A percentile compares a stretch with the other conserved stretches of the same genome.
phyloP scores from a whole-genome alignment of 2,888 invertebrate species.

The Drosophila monieri region DNA sequence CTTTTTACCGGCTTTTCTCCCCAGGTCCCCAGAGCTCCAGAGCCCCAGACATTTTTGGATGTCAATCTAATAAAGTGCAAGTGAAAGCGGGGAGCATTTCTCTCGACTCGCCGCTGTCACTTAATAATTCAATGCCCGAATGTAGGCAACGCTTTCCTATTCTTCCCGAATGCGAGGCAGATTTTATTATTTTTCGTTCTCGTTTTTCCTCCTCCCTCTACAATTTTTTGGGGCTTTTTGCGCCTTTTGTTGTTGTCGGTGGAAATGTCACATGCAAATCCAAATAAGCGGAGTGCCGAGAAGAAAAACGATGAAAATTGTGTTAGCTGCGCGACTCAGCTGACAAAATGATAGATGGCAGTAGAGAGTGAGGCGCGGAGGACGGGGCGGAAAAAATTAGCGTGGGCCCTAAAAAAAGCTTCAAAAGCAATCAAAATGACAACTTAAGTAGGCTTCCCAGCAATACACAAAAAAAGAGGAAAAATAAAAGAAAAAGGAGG shows the following conservation, averaged over 20 bases:
- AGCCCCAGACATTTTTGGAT: slow-evolving; percentile 25
- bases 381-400: slow-evolving; percentile 57
- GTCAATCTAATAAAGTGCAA: slow-evolving; percentile 58
- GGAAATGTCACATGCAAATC: slow-evolving; percentile 62
- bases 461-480: slow-evolving; percentile 20
- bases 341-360: slow-evolving; percentile 68
- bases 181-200: slow-evolving; percentile 36
- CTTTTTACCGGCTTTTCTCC: slow-evolving; percentile 22
- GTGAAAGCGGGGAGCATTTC: slow-evolving; percentile 32
- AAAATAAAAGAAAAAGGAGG: slow-evolving; percentile 13
- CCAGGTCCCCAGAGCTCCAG: not conserved
- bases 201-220: slow-evolving; percentile 17
- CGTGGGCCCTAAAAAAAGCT: slow-evolving; percentile 64
- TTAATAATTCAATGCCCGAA: slow-evolving; percentile 65
- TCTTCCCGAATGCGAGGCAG: slow-evolving; percentile 23
- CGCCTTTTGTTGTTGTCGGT: slow-evolving; percentile 39
- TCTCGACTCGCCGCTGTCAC: slow-evolving; percentile 47
- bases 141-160: slow-evolving; percentile 27
- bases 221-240: slow-evolving; percentile 13
- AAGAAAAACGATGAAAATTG: slow-evolving; percentile 61
- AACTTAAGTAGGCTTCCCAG: slow-evolving; percentile 76
- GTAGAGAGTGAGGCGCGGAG: not conserved
- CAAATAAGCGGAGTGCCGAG: slow-evolving; percentile 47
- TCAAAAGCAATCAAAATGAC: slow-evolving; percentile 79
- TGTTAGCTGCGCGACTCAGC: slow-evolving; percentile 55